Conservation (phyloP, 2,113 vertebrate species). For the Glareola pratincola region DNA sequence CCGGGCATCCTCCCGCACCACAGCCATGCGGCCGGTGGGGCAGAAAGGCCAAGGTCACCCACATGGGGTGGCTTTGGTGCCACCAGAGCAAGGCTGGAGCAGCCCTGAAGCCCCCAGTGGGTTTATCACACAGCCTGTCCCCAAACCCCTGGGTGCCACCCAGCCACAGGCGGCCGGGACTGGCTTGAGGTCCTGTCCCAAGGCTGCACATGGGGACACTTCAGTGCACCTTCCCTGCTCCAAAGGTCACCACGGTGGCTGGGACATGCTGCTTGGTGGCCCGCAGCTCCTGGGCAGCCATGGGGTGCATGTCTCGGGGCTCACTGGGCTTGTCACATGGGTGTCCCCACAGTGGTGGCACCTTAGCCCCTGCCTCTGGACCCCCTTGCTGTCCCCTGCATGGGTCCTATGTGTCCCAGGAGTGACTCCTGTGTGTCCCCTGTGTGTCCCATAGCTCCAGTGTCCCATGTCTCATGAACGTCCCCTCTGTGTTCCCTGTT, state of each 20-base stretch:
- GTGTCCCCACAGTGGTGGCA: not conserved
- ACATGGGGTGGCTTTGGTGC: not conserved
- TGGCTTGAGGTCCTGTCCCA: rapidly evolving
- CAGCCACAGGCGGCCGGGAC: rapidly evolving
- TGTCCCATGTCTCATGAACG: not conserved
- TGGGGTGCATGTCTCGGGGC: rapidly evolving
- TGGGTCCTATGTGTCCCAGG: rapidly evolving
- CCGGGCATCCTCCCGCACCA: rapidly evolving
- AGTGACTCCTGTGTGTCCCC: not conserved
- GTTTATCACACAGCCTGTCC: not conserved
- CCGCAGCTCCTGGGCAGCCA: rapidly evolving
- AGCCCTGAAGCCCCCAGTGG: rapidly evolving
- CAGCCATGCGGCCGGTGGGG: rapidly evolving
- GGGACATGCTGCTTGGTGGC: rapidly evolving
- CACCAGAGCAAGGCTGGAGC: not conserved
- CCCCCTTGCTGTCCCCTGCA: not conserved
- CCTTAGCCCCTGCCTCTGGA: not conserved
- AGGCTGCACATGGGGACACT: not conserved
- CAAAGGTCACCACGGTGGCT: not conserved
- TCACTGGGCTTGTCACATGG: rapidly evolving
- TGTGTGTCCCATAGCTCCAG: not conserved
- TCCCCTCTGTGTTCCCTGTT: not conserved
- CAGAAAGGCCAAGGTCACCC: not conserved
- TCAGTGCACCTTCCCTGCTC: not conserved
- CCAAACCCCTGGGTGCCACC: not conserved